Conservation (phyloP, 2,113 vertebrate species). For the Capreolus pygargus region DNA sequence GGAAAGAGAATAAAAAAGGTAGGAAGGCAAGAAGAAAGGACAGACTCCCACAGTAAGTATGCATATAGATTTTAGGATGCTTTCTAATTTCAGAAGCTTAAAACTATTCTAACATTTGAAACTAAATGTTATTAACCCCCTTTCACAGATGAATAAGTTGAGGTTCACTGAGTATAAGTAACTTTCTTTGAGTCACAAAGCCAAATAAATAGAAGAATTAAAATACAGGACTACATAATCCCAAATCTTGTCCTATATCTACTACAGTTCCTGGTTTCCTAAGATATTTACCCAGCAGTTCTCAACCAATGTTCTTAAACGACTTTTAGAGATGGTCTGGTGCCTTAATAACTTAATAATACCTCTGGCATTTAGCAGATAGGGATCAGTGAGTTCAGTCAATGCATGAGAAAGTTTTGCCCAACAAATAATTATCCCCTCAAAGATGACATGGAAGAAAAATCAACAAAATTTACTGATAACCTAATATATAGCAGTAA, state of each 20-base stretch:
- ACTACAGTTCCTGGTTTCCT: not conserved
- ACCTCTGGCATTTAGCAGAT: not conserved
- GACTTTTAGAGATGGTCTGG: not conserved
- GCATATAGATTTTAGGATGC: not conserved
- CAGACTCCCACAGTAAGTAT: not conserved
- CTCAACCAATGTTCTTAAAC: not conserved
- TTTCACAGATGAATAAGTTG: not conserved
- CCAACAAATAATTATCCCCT: not conserved
- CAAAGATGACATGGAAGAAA: not conserved
- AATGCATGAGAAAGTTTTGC: not conserved
- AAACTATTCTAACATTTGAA: not conserved
- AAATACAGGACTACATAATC: not conserved
- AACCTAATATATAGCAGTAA: not conserved
- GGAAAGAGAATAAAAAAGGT: not conserved
- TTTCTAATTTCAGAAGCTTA: not conserved
- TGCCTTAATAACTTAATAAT: not conserved
- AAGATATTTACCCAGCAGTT: not conserved
- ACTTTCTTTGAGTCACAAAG: not conserved
- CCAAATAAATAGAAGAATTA: not conserved
- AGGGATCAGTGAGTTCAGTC: not conserved
- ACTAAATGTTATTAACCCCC: not conserved
- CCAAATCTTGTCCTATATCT: not conserved
- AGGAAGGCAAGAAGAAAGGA: not conserved
- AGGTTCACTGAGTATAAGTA: not conserved
- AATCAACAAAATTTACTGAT: not conserved